Evolutionary conservation across 2,888 invertebrate genomes (phyloP).

Genomic region (Sphaerophoria taeniata): DNA sequence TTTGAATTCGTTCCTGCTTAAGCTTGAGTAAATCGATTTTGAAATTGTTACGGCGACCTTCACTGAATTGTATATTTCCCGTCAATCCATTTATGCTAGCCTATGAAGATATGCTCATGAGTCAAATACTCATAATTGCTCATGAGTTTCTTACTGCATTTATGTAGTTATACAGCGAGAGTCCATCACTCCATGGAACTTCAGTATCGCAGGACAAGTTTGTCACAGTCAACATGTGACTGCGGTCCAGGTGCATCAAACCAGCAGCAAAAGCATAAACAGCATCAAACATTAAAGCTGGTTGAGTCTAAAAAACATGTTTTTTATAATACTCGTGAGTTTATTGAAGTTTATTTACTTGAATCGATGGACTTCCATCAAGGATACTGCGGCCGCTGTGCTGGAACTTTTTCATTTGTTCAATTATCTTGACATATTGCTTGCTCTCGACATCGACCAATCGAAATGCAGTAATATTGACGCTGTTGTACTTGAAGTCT

Average conservation of each 20-base stretch:
- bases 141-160: slow-evolving; percentile 85
- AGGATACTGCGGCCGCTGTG: slow-evolving; percentile 91
- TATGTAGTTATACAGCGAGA: slow-evolving; percentile 89
- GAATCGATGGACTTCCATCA: slow-evolving; percentile 87
- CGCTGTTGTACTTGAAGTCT: slow-evolving; percentile 96
- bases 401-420: slow-evolving; percentile 94
- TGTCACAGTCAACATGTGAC: slow-evolving; percentile 87
- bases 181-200: slow-evolving; percentile 90
- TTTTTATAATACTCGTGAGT: not conserved
- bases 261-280: slow-evolving; percentile 93
- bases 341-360: slow-evolving; percentile 83
- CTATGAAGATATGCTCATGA: slow-evolving; percentile 82
- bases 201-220: slow-evolving; percentile 94
- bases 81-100: slow-evolving; percentile 93
- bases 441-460: slow-evolving; percentile 92
- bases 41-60: slow-evolving; percentile 92
- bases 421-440: slow-evolving; percentile 89
- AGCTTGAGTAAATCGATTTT: slow-evolving; percentile 93
- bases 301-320: slow-evolving; percentile 87
- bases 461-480: slow-evolving; percentile 97
- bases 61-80: slow-evolving; percentile 93
- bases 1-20: slow-evolving; percentile 89
- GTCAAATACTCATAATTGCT: not conserved
- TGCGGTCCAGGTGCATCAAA: slow-evolving; percentile 88
- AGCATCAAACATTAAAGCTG: slow-evolving; percentile 93